Base-by-base conservation (phyloP, 1,140 invertebrate genomes). In the Anastatus disparis region DNA sequence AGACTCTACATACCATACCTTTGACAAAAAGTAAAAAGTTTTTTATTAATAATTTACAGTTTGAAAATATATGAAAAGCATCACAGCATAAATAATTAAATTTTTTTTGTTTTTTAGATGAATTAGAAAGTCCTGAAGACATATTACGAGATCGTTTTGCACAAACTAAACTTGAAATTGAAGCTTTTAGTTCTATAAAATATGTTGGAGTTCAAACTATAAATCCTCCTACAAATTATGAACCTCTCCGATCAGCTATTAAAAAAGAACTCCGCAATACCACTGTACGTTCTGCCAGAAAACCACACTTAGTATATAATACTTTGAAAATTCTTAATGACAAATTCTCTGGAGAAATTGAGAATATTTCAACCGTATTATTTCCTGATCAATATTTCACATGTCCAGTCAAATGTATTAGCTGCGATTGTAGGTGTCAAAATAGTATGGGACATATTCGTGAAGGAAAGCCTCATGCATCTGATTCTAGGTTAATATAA, bases 301-400 rank as follows among this genome's bases (percentile, higher is more conserved):
- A 88, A 68, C 89, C 91, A 6, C 82, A 88, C 55, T 83, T 93
- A 38, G 89, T 94, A 61, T 93, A 89, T 75, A 84, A 86, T 48
- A 91, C 90, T 0, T 84, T 94, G 8, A 91, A 91, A 84, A 89
- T 89, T 35, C 84, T 95, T 15, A 95, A 94, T 85, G 90, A 93
- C 55, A 93, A 93, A 80, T 94, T 94, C 78, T 91, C 87, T 77
- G 92, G 90, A 4, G 87, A 91, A 64, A 90, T 94, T 31, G 87
- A 88, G 44, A 90, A 90, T 73, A 85, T 85, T 50, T 80, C 87
- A 13, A 88, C 89, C 48, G 88, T 89, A 74, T 86, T 92, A 48
- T 94, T 94, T 84, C 91, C 93, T 20, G 91, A 94, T 75, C 90
- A 94, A 78, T 94, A 94, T 84, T 94, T 95, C 76, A 93, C 93